A percentile compares a stretch with the other conserved stretches of the same genome.
Conservation (phyloP, 2,113 vertebrate species). For the Cinclus cinclus region DNA sequence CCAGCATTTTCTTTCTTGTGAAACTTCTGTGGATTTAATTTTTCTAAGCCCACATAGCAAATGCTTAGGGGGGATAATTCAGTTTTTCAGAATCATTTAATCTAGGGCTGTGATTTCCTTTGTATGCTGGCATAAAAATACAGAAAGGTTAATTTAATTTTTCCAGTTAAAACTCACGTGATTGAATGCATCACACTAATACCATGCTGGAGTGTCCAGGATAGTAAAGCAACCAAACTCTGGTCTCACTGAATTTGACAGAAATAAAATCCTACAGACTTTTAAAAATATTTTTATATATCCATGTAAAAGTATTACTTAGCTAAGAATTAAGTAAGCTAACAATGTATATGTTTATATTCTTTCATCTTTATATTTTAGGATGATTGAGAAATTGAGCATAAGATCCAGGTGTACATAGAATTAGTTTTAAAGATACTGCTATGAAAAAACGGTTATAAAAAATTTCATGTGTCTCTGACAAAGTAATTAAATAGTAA, state of each 20-base stretch:
- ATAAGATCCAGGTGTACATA: neutral
- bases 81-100: neutral
- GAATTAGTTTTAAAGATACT: neutral
- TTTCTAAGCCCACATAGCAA: neutral
- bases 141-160: neutral
- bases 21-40: neutral
- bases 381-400: neutral
- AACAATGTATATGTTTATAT: neutral
- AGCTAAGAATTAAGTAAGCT: neutral
- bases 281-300: neutral
- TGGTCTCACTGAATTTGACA: neutral
- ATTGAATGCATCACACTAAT: neutral
- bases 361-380: neutral
- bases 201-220: neutral
- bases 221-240: neutral
- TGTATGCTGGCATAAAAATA: neutral
- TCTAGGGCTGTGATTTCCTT: neutral
- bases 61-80: neutral
- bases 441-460: neutral
- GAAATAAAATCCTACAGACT: neutral
- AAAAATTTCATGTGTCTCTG: neutral
- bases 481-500: neutral
- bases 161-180: neutral
- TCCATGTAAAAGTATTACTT: neutral
- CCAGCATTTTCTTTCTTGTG: neutral